Conservation (phyloP, 2,888 invertebrate genomes). For the Acleris emargana region DNA sequence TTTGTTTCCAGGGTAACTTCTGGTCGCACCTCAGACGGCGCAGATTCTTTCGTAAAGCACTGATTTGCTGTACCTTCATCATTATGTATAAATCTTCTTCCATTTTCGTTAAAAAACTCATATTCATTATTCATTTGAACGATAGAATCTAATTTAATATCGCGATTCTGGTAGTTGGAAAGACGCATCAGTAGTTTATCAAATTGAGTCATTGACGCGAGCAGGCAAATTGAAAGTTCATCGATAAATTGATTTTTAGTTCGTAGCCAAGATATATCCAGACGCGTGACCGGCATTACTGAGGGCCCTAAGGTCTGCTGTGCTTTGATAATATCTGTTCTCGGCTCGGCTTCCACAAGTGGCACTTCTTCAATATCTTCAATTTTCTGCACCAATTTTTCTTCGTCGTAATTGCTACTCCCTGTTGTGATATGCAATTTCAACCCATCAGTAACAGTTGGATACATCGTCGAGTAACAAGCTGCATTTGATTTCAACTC, state of each 20-base stretch:
- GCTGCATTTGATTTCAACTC: neutral
- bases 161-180: too few species aligned
- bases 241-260: neutral
- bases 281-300: neutral
- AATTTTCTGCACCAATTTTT: conserved; percentile 5
- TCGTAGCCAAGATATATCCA: neutral
- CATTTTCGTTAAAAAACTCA: too few species aligned
- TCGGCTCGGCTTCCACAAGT: conserved; percentile 11
- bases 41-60: too few species aligned
- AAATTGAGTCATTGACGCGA: neutral
- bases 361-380: conserved; percentile 14
- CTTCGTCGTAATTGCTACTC: neutral
- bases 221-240: neutral
- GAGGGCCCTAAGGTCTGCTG: neutral
- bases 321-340: neutral
- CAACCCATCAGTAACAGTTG: neutral
- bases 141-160: too few species aligned
- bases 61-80: too few species aligned
- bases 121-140: too few species aligned
- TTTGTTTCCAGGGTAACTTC: too few species aligned
- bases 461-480: neutral
- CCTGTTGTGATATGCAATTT: neutral
- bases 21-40: too few species aligned
- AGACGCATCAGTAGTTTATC: neutral
- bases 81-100: too few species aligned